phyloP scores from a whole-genome alignment of 1,140 invertebrate genomes.

The Bombus consobrinus region DNA sequence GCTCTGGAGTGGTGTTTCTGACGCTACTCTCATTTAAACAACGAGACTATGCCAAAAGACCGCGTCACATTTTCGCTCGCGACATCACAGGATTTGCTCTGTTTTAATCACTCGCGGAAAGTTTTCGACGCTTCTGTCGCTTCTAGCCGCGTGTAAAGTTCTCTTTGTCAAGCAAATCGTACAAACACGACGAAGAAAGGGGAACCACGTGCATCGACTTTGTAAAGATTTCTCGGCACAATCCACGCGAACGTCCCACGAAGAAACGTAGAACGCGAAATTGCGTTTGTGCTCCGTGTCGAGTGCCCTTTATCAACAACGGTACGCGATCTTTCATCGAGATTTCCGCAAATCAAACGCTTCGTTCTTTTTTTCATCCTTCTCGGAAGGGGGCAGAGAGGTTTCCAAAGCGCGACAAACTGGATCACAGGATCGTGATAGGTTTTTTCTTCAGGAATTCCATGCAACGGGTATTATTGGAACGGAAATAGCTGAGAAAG shows the following conservation, averaged over 20 bases:
- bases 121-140: too few relatives aligned
- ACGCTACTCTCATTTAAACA: conserved; percentile 49
- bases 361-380: conserved; percentile 41
- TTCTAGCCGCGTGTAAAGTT: background rate
- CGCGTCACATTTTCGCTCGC: background rate
- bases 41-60: background rate
- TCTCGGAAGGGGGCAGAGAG: conserved; percentile 21
- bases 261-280: background rate
- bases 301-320: background rate
- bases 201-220: background rate
- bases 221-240: background rate
- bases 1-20: conserved; percentile 60
- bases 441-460: background rate
- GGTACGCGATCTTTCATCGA: background rate
- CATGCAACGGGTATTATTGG: conserved; percentile 33
- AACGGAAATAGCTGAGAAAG: conserved; percentile 2
- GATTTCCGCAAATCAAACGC: background rate
- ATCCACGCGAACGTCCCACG: background rate
- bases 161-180: background rate
- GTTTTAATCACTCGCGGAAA: too few relatives aligned
- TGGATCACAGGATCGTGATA: conserved; percentile 5
- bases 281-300: background rate
- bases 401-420: conserved; percentile 52
- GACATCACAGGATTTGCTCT: too few relatives aligned
- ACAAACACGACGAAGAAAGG: background rate